Conservation (phyloP, 2,888 invertebrate species). For the Melanophora roralis region DNA sequence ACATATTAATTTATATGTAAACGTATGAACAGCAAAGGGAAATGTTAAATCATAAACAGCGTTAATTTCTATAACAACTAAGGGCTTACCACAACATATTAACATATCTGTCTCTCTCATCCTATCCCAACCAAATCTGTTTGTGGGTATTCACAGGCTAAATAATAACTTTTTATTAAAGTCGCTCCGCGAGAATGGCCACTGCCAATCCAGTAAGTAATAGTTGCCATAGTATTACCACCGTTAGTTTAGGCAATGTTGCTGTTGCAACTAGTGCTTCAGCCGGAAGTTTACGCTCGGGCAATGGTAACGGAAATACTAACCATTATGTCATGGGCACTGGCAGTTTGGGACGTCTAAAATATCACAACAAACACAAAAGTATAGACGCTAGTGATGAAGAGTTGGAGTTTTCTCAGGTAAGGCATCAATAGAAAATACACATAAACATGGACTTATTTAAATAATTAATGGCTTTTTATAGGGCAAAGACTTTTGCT, state of each 20-base stretch:
- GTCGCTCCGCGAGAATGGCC: slow-evolving; percentile 60
- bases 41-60: slow-evolving; percentile 58
- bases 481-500: slow-evolving; percentile 40
- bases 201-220: slow-evolving; percentile 70
- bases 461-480: neutral
- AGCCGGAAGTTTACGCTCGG: slow-evolving; percentile 56
- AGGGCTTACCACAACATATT: neutral
- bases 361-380: slow-evolving; percentile 71
- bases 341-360: slow-evolving; percentile 75
- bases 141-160: neutral
- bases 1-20: neutral
- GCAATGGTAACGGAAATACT: slow-evolving; percentile 56
- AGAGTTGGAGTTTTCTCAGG: slow-evolving; percentile 79
- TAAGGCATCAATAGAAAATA: slow-evolving; percentile 68
- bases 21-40: neutral
- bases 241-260: slow-evolving; percentile 62
- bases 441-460: slow-evolving; percentile 23
- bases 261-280: slow-evolving; percentile 64
- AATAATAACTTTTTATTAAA: slow-evolving; percentile 6
- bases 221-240: slow-evolving; percentile 73
- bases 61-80: slow-evolving; percentile 27
- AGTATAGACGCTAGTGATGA: slow-evolving; percentile 77
- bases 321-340: slow-evolving; percentile 74
- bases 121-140: neutral
- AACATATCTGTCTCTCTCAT: neutral